These are phyloP conservation scores for Crocuta crocuta DNA, from an alignment of 2,113 vertebrate genomes.

Conservation along the genomic window DNA sequence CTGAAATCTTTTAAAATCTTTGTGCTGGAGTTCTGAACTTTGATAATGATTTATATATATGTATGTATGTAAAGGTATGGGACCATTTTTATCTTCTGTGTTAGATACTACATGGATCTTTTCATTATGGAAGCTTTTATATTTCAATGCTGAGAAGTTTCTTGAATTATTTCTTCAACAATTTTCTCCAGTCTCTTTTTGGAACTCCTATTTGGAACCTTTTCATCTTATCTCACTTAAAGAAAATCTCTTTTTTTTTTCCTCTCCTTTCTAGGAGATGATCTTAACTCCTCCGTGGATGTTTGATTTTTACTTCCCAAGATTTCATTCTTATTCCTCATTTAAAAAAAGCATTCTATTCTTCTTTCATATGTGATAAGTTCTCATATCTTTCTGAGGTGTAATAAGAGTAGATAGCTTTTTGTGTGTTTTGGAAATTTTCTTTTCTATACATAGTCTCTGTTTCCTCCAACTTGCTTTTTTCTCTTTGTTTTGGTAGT, in stretches of 20 bases:
- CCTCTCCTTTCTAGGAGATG: not conserved
- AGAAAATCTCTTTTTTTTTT: not conserved
- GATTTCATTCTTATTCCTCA: not conserved
- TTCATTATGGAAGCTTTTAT: conserved; percentile 4
- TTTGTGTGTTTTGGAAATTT: not conserved
- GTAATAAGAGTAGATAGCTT: not conserved
- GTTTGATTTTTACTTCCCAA: not conserved
- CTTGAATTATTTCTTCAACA: not conserved
- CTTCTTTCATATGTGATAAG: not conserved
- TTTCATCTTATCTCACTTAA: not conserved
- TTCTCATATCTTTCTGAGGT: not conserved
- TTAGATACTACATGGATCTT: not conserved
- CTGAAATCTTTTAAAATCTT: not conserved
- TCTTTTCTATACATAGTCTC: not conserved
- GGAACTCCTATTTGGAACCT: not conserved
- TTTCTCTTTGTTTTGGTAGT: not conserved
- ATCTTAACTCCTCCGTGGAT: not conserved
- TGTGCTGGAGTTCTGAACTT: not conserved
- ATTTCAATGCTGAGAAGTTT: not conserved
- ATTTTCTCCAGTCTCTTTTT: not conserved
- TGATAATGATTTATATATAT: not conserved
- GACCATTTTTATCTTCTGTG: not conserved
- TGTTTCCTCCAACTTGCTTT: not conserved
- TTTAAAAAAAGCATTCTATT: not conserved
- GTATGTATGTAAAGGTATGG: not conserved